Evolutionary conservation across 2,797 vertebrate species (phyloP), one percentile per base, ranked within the genome.

Genomic region (Trachurus trachurus): DNA sequence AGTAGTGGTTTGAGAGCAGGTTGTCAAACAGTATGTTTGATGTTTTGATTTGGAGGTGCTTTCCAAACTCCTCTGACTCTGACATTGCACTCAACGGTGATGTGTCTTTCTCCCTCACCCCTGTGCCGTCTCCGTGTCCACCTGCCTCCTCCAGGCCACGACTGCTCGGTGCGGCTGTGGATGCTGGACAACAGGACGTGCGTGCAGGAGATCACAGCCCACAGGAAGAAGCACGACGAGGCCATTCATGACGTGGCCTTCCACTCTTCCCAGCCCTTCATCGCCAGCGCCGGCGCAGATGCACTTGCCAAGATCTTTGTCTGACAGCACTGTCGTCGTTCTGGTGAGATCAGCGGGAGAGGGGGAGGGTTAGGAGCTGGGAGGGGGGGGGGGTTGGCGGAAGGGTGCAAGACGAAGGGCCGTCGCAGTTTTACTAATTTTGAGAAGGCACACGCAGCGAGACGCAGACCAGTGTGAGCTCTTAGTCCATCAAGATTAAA

Each of bases 271-370:
- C 96, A 97, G 93, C 96, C 97, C 63, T 96, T 97, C 81, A 97
- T 97, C 0, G 96, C 96, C 91, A 97, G 96, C 3, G 97, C 96
- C 0, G 97, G 96, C 2, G 96, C 97, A 2, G 97, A 98, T 0
- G 96, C 96, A 85, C 96, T 98, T 31, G 97, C 97, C 92, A 98
- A 98, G 94, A 96, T 98, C 91, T 98, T 98, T 59, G 96, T 97
- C 89, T 97, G 96, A 97, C 73, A 63, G 54, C 53, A 26, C 66
- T 63, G 50, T 67, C 5, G n/a, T 81, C 58, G 19, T 78, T 72
- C 81, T 76, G 90, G 93, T 93, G 82, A 91, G 88, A 59, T 21
- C 11, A 15, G 53, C 31, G 34, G 4, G 13, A 5, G 7, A 15
- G n/a, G 12, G 60, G 16, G 19, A n/a, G 5, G 13, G 3, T 13